phyloP scores from a whole-genome alignment of 2,113 vertebrate species.

The Paralichthys olivaceus region DNA sequence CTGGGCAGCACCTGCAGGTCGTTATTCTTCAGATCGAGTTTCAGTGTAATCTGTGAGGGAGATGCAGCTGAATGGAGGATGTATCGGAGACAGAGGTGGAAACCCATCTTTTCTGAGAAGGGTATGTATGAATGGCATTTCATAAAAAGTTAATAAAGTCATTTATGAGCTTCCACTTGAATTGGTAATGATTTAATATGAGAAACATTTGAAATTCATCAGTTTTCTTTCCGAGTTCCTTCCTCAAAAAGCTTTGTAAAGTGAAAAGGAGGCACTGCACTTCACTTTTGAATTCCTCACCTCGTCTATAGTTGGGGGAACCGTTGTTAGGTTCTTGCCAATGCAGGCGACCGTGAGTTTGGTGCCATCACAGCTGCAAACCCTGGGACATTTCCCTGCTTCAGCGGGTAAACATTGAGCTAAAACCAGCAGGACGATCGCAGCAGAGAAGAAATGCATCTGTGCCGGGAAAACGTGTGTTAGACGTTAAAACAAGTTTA shows the following conservation, averaged over 20 bases:
- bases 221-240: neutral
- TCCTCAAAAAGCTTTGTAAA: neutral
- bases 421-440: slow-evolving; percentile 30
- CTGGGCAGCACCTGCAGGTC: slow-evolving; percentile 79
- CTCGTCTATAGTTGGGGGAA: slow-evolving; percentile 87
- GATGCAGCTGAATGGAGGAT: neutral
- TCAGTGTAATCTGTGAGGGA: slow-evolving; percentile 85
- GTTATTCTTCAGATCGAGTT: slow-evolving; percentile 89
- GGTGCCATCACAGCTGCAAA: slow-evolving; percentile 87
- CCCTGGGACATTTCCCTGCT: slow-evolving; percentile 81
- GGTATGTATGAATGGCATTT: neutral
- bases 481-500: neutral
- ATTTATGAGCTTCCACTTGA: neutral
- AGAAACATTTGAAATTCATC: neutral
- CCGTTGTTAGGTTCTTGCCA: slow-evolving; percentile 84
- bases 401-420: neutral
- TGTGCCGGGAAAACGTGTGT: slow-evolving; percentile 26
- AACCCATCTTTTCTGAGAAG: neutral
- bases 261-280: neutral
- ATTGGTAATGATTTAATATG: neutral
- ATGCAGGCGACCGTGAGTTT: slow-evolving; percentile 82
- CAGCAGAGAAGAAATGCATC: slow-evolving; percentile 50
- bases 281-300: slow-evolving; percentile 71
- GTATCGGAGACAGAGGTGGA: no score
- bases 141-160: no score